Evolutionary conservation across 2,797 vertebrate species (phyloP), one percentile per base, ranked within the genome.

Genomic region (Etheostoma perlongum): DNA sequence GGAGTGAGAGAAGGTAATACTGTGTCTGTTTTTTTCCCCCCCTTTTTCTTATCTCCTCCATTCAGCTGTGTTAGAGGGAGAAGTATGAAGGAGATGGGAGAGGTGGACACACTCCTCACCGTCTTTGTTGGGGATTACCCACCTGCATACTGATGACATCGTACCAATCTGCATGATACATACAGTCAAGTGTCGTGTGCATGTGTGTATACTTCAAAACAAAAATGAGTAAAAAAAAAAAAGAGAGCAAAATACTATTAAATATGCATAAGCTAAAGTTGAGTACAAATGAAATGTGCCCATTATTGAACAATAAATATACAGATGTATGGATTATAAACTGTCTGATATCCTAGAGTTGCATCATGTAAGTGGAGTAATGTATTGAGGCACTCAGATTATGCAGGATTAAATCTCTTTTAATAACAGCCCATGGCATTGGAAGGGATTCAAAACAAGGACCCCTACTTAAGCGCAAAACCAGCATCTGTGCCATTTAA

Each of bases 131-230:
- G 73, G 11, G 44, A 68, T 72, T 76, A 85, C 68, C 84, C 86
- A 85, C 82, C 90, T 92, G 92, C 88, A 91, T 91, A 92, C 88
- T 86, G 84, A 93, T 90, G 86, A 76, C 82, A 91, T 83, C 79
- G 76, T 81, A 81, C 49, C 62, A 66, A 58, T 44, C 16, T 15
- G 79, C 54, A 19, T 72, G 72, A 69, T 71, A 83, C 77, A 84
- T 68, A 64, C 44, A 69, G 67, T 51, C 42, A 16, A 30, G 55
- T 23, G 51, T 51, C 0, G 25, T 69, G 19, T 13, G 47, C 6
- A 70, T 36, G 49, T 49, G 65, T 49, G 27, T 52, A 10, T 72
- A 67, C 27, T 61, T 23, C 23, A 44, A 72, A 53, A 27, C 0
- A 16, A 23, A 23, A 55, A 5, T 19, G 8, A 30, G 5, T 48